Evolutionary conservation across 2,888 invertebrate species (phyloP), one percentile per base, ranked within the genome.

Genomic region (Polyommatus iphigenia): DNA sequence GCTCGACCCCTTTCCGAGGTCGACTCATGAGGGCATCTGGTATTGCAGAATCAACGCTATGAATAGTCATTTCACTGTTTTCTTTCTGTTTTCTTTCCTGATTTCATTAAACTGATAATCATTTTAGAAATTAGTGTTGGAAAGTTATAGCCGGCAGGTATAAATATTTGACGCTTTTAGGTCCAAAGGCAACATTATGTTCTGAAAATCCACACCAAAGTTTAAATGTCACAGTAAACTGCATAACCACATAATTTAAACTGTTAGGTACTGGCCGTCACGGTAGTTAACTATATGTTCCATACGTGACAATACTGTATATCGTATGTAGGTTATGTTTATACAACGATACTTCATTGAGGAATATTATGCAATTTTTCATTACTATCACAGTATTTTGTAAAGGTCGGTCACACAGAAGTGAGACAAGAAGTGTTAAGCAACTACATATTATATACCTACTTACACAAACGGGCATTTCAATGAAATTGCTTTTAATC

Each of bases 261-360:
- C 67, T 67, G 62, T 62, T 67, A n/a, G n/a, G n/a, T n/a, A 29
- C 67, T 67, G 67, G 32, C 29, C 67, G 67, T 67, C 29, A 67
- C 67, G 67, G 67, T 2, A 67, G 67, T 67, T 67, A 67, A 32
- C 29, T 67, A 67, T 67, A 6, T 67, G 67, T 67, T 67, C 15
- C 67, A 67, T 67, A 67, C 29, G 67, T 67, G 67, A 67, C 67
- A 67, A 67, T 67, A 67, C 29, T 29, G 67, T 32, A 62, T 62
- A 62, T 67, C 10, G 57, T n/a, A 59, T 62, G 62, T 62, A 62
- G 62, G 62, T 62, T 62, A 62, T 62, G 67, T 67, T 67, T 32
- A 67, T 29, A 5, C 15, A 29, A 29, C 10, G 29, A 24, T 29
- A 29, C 29, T 67, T 15, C 67, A 67, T 67, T 67, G 29, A 67